Percentiles rank a stretch among this genome's conserved stretches.
Conservation (phyloP, 2,797 vertebrate genomes). For the Coluber constrictor region DNA sequence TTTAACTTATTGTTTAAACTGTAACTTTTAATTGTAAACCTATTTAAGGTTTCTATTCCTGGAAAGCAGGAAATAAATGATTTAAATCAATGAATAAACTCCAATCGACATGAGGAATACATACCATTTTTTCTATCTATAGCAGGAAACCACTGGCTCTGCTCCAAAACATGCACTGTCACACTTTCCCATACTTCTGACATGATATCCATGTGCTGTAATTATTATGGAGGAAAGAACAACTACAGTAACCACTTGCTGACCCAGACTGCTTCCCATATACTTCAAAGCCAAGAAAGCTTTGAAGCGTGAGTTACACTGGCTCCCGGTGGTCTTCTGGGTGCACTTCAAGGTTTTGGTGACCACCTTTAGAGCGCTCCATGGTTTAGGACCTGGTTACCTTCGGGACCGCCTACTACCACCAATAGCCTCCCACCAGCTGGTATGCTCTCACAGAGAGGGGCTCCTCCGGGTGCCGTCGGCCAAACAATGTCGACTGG, state of each 20-base stretch:
- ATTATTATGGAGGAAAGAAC: conserved; percentile 15
- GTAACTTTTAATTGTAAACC: not conserved
- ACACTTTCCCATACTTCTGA: not conserved
- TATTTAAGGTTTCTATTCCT: not conserved
- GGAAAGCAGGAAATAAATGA: not conserved
- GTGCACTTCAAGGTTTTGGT: no score
- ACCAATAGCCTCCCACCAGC: no score
- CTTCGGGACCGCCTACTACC: no score
- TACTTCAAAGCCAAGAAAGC: not conserved
- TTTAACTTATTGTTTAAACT: not conserved
- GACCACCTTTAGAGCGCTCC: no score
- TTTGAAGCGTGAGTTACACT: no score
- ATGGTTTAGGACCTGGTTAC: no score
- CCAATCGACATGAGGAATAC: not conserved
- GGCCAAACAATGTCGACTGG: no score
- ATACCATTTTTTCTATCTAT: not conserved
- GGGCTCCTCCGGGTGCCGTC: no score
- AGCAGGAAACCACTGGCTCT: not conserved
- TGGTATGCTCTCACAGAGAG: no score
- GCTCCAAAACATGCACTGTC: not conserved
- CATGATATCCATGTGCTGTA: not conserved
- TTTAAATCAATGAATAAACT: not conserved
- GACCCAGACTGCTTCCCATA: not conserved
- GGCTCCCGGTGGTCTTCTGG: no score
- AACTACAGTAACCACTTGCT: not conserved